A percentile compares a stretch with the other conserved stretches of the same genome.
Evolutionary conservation across 2,888 invertebrate genomes (phyloP).

Genomic region (Thelaira solivaga): DNA sequence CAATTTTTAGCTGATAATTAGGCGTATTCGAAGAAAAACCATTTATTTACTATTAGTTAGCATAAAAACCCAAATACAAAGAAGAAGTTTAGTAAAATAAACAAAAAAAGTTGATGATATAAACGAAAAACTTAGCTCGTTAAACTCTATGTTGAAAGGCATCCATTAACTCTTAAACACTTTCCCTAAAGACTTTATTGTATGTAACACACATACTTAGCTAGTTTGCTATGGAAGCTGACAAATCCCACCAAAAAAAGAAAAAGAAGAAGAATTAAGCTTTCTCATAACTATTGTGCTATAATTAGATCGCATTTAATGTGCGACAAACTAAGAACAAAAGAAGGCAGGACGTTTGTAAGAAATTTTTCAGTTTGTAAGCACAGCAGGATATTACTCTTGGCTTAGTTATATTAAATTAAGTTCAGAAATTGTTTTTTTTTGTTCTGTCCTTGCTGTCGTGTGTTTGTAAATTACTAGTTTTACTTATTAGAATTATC

Average conservation of each 20-base stretch:
- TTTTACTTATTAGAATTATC: conserved; percentile 36
- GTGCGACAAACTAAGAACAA: background rate
- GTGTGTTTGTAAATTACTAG: conserved; percentile 22
- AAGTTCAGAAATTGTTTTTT: background rate
- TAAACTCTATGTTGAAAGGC: conserved; percentile 48
- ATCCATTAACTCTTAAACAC: conserved; percentile 28
- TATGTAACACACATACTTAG: background rate
- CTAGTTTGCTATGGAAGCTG: background rate
- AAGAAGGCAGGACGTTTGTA: background rate
- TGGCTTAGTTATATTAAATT: background rate
- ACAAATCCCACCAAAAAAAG: background rate
- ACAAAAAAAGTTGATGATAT: background rate
- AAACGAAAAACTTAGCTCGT: conserved; percentile 44
- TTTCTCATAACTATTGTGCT: background rate
- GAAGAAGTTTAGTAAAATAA: background rate
- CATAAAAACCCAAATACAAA: background rate
- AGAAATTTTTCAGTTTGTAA: background rate
- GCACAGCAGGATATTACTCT: conserved; percentile 13
- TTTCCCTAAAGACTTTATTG: conserved; percentile 19
- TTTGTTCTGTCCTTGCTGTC: background rate
- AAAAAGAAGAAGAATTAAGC: background rate
- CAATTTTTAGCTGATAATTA: conserved; percentile 17
- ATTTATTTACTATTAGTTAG: conserved; percentile 6
- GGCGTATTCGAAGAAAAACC: conserved; percentile 23
- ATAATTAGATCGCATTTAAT: background rate